Percentiles rank a stretch among this genome's conserved stretches.
phyloP scores from a whole-genome alignment of 2,797 vertebrate species.

The Diceros bicornis region DNA sequence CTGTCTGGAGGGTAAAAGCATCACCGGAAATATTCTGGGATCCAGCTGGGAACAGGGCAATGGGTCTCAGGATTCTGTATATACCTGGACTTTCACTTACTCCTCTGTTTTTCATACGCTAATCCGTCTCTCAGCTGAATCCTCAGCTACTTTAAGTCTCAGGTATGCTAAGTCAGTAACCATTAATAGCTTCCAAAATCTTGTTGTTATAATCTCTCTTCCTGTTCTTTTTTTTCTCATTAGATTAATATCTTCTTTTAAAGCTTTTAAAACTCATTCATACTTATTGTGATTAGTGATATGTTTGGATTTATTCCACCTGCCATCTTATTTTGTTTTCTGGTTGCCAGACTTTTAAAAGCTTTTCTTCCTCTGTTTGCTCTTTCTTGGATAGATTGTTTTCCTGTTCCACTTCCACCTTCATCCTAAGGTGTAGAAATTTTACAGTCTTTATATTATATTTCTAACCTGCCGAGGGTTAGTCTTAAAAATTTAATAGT shows the following conservation, averaged over 20 bases:
- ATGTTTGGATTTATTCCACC: background rate
- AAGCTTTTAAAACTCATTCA: background rate
- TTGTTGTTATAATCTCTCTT: background rate
- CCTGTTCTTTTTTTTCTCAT: background rate
- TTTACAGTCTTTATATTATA: background rate
- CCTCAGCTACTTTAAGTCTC: background rate
- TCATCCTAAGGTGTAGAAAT: background rate
- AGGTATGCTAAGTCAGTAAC: background rate
- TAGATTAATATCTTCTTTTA: background rate
- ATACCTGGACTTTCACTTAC: background rate
- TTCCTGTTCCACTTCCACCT: background rate
- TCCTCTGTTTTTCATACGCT: background rate
- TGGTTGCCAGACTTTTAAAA: background rate
- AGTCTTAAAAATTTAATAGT: background rate
- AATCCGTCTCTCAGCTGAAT: background rate
- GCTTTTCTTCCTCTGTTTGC: background rate
- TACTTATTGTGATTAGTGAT: conserved; percentile 23
- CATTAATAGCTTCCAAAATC: conserved; percentile 23
- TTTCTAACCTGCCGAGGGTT: conserved; percentile 11
- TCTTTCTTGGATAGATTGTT: background rate
- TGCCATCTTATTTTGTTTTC: conserved; percentile 23
- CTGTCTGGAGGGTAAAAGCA: background rate
- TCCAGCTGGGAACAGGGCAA: background rate
- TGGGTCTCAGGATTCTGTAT: background rate
- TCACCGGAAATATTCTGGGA: conserved; percentile 26